These are phyloP conservation scores for Callimorpha dominula DNA, from an alignment of 2,888 invertebrate species.

Conservation along the genomic window DNA sequence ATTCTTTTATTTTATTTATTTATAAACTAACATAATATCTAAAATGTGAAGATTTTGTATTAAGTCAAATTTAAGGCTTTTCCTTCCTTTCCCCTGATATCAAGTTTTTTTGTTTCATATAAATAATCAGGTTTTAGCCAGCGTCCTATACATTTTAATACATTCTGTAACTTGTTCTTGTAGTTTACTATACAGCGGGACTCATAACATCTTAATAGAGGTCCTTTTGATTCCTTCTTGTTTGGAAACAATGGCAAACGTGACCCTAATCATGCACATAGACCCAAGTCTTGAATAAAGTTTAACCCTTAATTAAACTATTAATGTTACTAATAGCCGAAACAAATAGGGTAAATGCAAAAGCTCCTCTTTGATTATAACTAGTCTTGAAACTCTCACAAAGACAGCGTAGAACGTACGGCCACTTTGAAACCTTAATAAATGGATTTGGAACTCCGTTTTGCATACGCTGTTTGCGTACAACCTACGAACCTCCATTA, in stretches of 20 bases:
- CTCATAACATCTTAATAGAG: neutral
- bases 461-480: constrained; percentile 12
- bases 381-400: constrained; percentile 15
- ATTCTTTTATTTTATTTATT: too few species aligned
- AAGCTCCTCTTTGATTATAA: constrained; percentile 22
- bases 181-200: neutral
- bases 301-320: constrained; percentile 37
- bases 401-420: neutral
- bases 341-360: constrained; percentile 24
- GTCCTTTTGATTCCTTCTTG: neutral
- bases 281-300: constrained; percentile 29
- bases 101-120: too few species aligned
- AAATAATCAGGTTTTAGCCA: neutral
- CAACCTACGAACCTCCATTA: neutral
- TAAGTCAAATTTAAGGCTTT: too few species aligned
- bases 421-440: constrained; percentile 1
- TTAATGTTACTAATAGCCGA: constrained; percentile 26
- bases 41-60: too few species aligned
- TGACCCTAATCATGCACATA: constrained; percentile 5
- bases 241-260: constrained; percentile 9
- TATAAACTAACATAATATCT: too few species aligned
- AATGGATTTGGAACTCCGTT: constrained; percentile 10
- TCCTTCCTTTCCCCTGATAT: too few species aligned
- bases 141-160: neutral
- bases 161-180: neutral